Conservation (phyloP, 1,140 invertebrate species). For the Drosophila micromelanica region DNA sequence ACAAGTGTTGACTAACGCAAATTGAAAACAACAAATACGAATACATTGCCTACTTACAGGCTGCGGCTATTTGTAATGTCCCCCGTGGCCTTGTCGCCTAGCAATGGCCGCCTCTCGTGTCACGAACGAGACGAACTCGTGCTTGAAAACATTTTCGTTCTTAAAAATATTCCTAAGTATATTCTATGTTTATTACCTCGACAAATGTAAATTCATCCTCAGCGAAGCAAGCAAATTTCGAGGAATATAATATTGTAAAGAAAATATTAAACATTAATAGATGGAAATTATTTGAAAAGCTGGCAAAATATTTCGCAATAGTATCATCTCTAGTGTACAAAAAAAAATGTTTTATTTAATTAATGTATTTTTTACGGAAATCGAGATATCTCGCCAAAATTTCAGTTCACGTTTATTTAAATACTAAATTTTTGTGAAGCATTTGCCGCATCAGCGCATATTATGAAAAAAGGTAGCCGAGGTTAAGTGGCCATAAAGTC, state of each 20-base stretch:
- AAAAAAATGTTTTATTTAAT: too few species aligned
- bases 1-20: conserved; percentile 64
- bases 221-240: too few species aligned
- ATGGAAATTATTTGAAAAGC: too few species aligned
- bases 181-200: too few species aligned
- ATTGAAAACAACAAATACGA: conserved; percentile 75
- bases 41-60: conserved; percentile 70
- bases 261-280: too few species aligned
- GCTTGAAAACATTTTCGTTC: too few species aligned
- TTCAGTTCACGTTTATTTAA: neutral
- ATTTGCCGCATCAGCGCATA: conserved; percentile 1
- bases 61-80: conserved; percentile 40
- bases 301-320: too few species aligned
- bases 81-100: conserved; percentile 24
- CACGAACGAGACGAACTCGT: neutral
- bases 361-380: neutral
- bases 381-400: neutral
- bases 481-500: conserved; percentile 23
- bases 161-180: too few species aligned
- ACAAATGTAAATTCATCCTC: too few species aligned
- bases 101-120: conserved; percentile 27
- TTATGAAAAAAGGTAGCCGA: neutral
- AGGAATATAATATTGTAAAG: too few species aligned
- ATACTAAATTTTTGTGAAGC: neutral
- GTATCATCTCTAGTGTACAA: neutral